Conservation (phyloP, 2,888 invertebrate species). For the Mechanitis mazaeus region DNA sequence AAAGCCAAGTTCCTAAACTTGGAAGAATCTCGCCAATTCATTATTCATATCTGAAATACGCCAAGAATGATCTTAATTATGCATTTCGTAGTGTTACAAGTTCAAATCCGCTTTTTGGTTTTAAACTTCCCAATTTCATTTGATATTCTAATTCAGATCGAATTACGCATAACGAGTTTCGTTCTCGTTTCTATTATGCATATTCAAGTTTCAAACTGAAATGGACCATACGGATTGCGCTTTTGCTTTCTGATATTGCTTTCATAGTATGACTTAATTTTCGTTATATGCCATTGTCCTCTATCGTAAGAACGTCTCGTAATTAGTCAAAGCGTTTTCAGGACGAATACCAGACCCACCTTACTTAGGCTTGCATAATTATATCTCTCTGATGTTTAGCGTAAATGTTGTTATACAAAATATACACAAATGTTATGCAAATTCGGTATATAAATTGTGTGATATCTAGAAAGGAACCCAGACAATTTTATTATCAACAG, state of each 20-base stretch:
- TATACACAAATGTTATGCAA: not conserved
- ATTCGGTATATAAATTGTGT: not conserved
- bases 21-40: constrained; percentile 37
- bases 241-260: constrained; percentile 1
- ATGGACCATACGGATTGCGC: not conserved
- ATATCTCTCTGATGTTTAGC: not conserved
- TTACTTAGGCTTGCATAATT: constrained; percentile 2
- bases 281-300: constrained; percentile 1
- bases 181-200: not conserved
- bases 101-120: constrained; percentile 28
- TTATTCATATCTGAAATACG: constrained; percentile 38
- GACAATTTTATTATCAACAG: too few relatives aligned
- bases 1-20: constrained; percentile 39
- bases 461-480: too few relatives aligned
- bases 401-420: constrained; percentile 1
- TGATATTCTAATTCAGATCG: constrained; percentile 29
- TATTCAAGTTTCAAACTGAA: not conserved
- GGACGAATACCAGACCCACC: not conserved
- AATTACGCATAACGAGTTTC: constrained; percentile 5
- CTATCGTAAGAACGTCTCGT: constrained; percentile 1
- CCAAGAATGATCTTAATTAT: constrained; percentile 32
- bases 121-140: constrained; percentile 29
- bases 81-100: constrained; percentile 29
- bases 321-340: not conserved
- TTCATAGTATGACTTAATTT: not conserved